Conservation (phyloP, 2,888 invertebrate species). For the Drosophila dives region DNA sequence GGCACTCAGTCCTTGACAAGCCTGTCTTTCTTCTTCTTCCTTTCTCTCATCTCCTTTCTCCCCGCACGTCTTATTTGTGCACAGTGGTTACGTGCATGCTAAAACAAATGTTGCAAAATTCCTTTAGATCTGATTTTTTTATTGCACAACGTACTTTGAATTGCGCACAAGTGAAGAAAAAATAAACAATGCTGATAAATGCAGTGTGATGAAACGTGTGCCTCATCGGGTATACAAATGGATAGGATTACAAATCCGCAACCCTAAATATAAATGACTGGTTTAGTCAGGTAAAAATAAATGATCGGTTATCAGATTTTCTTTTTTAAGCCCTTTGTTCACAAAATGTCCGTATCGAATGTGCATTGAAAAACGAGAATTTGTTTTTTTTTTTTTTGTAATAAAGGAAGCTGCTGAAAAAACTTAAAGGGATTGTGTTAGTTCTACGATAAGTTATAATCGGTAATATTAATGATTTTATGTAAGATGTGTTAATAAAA, state of each 20-base stretch:
- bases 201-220: conserved; percentile 57
- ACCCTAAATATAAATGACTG: conserved; percentile 22
- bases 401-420: conserved; percentile 9
- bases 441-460: not conserved
- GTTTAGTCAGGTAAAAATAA: conserved; percentile 60
- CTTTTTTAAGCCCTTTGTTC: conserved; percentile 36
- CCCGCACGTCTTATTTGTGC: conserved; percentile 1
- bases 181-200: conserved; percentile 64
- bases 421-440: not conserved
- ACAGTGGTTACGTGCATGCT: conserved; percentile 43
- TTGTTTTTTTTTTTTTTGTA: not conserved
- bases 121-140: conserved; percentile 2
- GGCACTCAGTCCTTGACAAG: conserved; percentile 51
- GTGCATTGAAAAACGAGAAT: not conserved
- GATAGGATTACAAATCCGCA: conserved; percentile 25
- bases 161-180: conserved; percentile 23
- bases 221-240: not conserved
- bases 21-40: conserved; percentile 25
- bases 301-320: conserved; percentile 43
- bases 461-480: not conserved
- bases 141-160: conserved; percentile 24
- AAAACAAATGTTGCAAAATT: conserved; percentile 17
- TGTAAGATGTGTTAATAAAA: not conserved
- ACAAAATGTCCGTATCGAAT: conserved; percentile 36
- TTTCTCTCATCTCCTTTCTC: too few species aligned